phyloP scores from a whole-genome alignment of 2,888 invertebrate genomes.

The Villa cingulata region DNA sequence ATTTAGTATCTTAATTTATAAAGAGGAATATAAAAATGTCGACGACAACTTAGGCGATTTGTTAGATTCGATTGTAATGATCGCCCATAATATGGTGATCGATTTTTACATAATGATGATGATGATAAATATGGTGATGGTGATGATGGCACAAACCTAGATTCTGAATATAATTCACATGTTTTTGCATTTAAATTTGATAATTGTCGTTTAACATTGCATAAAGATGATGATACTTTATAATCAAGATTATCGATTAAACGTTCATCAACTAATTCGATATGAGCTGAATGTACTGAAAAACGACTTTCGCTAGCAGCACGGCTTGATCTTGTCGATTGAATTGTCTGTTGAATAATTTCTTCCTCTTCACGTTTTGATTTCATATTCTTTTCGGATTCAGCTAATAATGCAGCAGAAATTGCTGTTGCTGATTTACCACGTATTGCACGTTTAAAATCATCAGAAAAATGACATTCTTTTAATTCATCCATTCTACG shows the following conservation, averaged over 20 bases:
- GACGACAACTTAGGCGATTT: neutral
- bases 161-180: conserved; percentile 33
- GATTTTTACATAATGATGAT: no score
- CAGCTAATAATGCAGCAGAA: conserved; percentile 47
- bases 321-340: conserved; percentile 26
- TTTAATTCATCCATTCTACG: conserved; percentile 38
- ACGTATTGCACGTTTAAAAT: conserved; percentile 42
- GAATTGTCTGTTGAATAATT: conserved; percentile 26
- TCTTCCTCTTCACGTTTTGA: conserved; percentile 27
- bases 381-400: conserved; percentile 39
- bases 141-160: conserved; percentile 31
- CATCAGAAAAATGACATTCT: conserved; percentile 38
- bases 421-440: conserved; percentile 67
- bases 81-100: neutral
- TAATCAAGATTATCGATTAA: conserved; percentile 34
- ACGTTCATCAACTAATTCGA: conserved; percentile 33
- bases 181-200: conserved; percentile 31
- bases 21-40: neutral
- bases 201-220: conserved; percentile 33
- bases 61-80: neutral
- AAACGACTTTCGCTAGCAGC: conserved; percentile 24
- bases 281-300: conserved; percentile 25
- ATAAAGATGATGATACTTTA: conserved; percentile 32
- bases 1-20: neutral
- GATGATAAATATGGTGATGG: neutral